Conservation (phyloP, 2,113 vertebrate species). For the Muntiacus muntjak region DNA sequence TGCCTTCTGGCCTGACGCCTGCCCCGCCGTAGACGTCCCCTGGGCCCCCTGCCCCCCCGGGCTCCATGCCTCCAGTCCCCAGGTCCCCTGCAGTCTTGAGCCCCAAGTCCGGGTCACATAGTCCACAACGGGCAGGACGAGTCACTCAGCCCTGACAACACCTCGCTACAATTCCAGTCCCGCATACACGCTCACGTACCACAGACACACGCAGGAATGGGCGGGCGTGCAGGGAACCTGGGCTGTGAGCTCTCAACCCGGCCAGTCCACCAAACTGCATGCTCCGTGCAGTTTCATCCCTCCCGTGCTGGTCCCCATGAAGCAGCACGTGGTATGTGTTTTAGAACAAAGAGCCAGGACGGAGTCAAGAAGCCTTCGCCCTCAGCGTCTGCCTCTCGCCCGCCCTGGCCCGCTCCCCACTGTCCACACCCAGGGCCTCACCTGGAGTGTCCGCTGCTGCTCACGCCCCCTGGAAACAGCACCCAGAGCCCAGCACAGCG, state of each 20-base stretch:
- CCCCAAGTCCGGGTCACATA: accelerated
- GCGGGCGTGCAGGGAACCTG: background rate
- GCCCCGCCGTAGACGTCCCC: background rate
- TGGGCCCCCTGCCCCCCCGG: background rate
- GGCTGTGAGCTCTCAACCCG: background rate
- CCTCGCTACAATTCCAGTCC: background rate
- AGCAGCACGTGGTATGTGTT: background rate
- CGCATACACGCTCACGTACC: background rate
- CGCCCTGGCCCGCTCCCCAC: accelerated
- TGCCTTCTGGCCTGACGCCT: background rate
- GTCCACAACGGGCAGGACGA: background rate
- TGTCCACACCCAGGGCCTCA: background rate
- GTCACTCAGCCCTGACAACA: background rate
- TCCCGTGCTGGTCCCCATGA: background rate
- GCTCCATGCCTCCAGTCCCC: background rate
- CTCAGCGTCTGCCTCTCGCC: background rate
- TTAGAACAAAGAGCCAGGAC: background rate
- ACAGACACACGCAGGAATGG: accelerated
- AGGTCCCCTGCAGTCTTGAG: too few species aligned
- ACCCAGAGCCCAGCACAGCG: background rate
- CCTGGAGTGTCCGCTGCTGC: background rate
- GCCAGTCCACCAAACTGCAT: background rate
- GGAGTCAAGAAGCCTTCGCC: background rate
- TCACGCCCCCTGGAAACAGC: background rate
- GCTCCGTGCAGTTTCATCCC: background rate